Evolutionary conservation across 2,888 invertebrate species (phyloP).

Genomic region (Syritta pipiens): DNA sequence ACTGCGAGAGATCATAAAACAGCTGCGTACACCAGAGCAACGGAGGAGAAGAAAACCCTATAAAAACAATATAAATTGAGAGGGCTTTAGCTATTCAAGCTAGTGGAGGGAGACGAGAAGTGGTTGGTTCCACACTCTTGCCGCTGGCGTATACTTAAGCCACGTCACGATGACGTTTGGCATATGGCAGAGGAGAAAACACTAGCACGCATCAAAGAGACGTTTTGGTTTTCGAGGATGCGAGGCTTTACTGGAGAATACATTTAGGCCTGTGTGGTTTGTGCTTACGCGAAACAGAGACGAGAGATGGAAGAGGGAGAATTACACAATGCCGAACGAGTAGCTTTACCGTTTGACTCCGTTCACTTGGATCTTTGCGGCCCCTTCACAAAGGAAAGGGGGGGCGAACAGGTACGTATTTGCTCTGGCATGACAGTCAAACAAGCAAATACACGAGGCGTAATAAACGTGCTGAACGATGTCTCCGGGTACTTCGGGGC

Average conservation of each 20-base stretch:
- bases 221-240: constrained; percentile 21
- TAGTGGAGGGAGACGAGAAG: background rate
- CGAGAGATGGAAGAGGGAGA: constrained; percentile 7
- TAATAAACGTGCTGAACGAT: background rate
- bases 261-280: constrained; percentile 29
- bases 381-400: too few species aligned
- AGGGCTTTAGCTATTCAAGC: background rate
- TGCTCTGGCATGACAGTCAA: too few species aligned
- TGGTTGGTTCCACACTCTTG: constrained; percentile 14
- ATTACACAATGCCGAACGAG: constrained; percentile 6
- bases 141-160: constrained; percentile 33
- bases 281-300: constrained; percentile 8
- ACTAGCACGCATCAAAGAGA: background rate
- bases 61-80: background rate
- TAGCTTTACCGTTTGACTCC: constrained; percentile 7
- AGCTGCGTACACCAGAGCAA: background rate
- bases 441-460: background rate
- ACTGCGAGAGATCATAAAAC: background rate
- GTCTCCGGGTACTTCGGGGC: constrained; percentile 27
- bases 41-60: background rate
- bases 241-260: background rate
- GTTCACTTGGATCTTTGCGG: too few species aligned
- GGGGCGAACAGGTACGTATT: too few species aligned
- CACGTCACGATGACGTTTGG: constrained; percentile 29
- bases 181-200: constrained; percentile 25